Evolutionary conservation across 2,888 invertebrate species (phyloP).

Genomic region (Dryobota labecula): DNA sequence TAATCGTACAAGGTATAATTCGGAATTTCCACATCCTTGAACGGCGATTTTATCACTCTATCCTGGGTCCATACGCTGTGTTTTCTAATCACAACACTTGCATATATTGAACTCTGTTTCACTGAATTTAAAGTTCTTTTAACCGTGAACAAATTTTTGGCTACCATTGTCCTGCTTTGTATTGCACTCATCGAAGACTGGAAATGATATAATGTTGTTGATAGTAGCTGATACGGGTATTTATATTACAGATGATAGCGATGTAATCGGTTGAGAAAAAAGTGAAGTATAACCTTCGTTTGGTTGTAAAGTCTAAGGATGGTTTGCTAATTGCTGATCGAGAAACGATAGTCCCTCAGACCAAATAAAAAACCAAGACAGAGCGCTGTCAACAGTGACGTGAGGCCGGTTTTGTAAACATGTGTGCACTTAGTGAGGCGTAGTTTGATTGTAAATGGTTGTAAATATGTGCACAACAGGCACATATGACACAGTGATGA

Average conservation of each 20-base stretch:
- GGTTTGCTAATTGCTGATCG: neutral
- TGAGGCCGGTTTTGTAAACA: too few species aligned
- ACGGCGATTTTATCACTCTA: slow-evolving; percentile 86
- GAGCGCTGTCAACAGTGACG: too few species aligned
- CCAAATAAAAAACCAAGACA: too few species aligned
- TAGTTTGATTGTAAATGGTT: too few species aligned
- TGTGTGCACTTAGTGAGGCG: too few species aligned
- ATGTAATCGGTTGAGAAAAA: slow-evolving; percentile 1
- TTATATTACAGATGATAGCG: slow-evolving; percentile 13
- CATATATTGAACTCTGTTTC: slow-evolving; percentile 69
- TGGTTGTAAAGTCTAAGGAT: slow-evolving; percentile 14
- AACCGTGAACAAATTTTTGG: slow-evolving; percentile 73
- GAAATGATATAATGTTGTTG: slow-evolving; percentile 7
- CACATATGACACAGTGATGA: too few species aligned
- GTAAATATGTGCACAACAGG: too few species aligned
- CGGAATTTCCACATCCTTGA: slow-evolving; percentile 86
- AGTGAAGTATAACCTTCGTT: slow-evolving; percentile 11
- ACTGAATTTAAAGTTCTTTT: slow-evolving; percentile 71
- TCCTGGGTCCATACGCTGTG: slow-evolving; percentile 82
- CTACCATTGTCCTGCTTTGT: slow-evolving; percentile 66
- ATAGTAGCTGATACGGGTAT: slow-evolving; percentile 37
- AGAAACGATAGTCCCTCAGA: slow-evolving; percentile 2
- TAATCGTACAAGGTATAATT: slow-evolving; percentile 91
- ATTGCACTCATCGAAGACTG: slow-evolving; percentile 35
- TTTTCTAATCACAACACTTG: slow-evolving; percentile 70